Evolutionary conservation across 35 echinoderm and acorn worm species (phyloP).

Genomic region (Strongylocentrotus purpuratus): DNA sequence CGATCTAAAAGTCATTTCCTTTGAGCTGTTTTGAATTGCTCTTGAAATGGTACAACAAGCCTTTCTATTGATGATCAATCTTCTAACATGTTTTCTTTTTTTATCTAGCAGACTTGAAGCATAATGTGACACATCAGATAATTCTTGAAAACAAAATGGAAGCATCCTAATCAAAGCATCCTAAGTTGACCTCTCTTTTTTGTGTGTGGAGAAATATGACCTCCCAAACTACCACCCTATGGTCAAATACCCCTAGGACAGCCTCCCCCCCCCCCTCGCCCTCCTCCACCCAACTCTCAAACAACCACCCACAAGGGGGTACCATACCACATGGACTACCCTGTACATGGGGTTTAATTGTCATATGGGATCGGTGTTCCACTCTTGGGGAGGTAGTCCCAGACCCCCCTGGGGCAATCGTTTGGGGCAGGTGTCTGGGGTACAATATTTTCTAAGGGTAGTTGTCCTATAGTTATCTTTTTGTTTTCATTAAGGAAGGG

Average conservation of each 20-base stretch:
- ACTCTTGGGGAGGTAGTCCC: too few relatives aligned
- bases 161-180: neutral
- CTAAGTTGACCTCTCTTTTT: neutral
- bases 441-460: neutral
- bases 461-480: neutral
- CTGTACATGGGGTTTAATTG: too few relatives aligned
- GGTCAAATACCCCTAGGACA: neutral
- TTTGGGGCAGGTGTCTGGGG: neutral
- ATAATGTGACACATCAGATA: too few relatives aligned
- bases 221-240: neutral
- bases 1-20: neutral
- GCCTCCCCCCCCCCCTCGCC: neutral
- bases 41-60: neutral
- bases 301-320: too few relatives aligned
- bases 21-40: neutral
- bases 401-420: too few relatives aligned
- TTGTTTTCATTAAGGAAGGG: neutral
- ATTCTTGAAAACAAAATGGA: too few relatives aligned
- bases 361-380: too few relatives aligned
- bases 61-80: neutral
- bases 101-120: neutral
- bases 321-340: too few relatives aligned
- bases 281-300: too few relatives aligned
- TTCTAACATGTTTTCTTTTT: neutral
- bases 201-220: neutral